Evolutionary conservation across 2,113 vertebrate species (phyloP), one percentile per base, ranked within the genome.

Genomic region (Vulpes lagopus): DNA sequence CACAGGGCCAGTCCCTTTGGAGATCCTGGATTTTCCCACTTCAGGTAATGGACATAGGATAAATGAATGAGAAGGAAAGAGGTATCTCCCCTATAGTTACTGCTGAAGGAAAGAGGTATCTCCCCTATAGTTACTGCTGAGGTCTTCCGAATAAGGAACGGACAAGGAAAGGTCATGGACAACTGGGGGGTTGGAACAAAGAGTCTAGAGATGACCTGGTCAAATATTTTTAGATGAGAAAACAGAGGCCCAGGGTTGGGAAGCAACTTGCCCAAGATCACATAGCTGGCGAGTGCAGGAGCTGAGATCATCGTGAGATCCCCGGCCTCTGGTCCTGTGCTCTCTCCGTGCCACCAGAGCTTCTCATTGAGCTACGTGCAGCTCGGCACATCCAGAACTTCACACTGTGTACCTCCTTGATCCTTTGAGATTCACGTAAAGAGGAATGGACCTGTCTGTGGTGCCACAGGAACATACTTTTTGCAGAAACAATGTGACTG

Each of bases 391-490:
- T 55, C 51, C 10, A 43, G 12, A 59, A 95, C 67, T 92, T 55
- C 85, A 55, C 22, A 23, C 38, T 22, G 19, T 51, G 53, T 81
- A 57, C 49, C 82, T 32, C 82, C 82, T 79, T 79, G 94, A 94
- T 89, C 87, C 65, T 96, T 81, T 90, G 89, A 94, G 96, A 91
- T 23, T 35, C 32, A 32, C 51, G 38, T 64, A 51, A 22, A 84
- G 92, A 89, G 89, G 43, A 85, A 74, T 53, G 91, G 64, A 81
- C 64, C 57, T 78, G 87, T 86, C 62, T 81, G 43, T 17, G 11
- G 79, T 84, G 22, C 76, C 83, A 84, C 38, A 89, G n/a, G 81
- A 93, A 27, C 55, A 53, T 5, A 53, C 20, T 35, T 25, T 69
- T 79, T 91, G 16, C 53, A 84, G 32, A 38, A 79, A 88, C n/a